Evolutionary conservation across 2,888 invertebrate species (phyloP).

Genomic region (Hedychridium roseum): DNA sequence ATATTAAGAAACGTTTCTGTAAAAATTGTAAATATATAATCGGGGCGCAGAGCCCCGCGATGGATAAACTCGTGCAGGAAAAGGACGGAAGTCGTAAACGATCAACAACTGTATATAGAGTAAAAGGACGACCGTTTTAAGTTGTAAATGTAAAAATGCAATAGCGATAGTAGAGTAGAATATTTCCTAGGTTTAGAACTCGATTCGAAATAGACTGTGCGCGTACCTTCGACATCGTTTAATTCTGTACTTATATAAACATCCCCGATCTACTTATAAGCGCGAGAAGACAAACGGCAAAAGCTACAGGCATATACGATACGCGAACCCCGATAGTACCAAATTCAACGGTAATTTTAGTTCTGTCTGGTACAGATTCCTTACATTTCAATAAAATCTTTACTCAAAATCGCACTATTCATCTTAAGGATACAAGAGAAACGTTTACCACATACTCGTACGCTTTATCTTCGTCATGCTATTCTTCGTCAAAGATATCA

Average conservation of each 20-base stretch:
- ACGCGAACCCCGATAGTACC: slow-evolving; percentile 64
- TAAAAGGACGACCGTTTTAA: slow-evolving; percentile 35
- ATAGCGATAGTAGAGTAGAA: slow-evolving; percentile 34
- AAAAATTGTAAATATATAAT: slow-evolving; percentile 56
- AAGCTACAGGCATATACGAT: slow-evolving; percentile 54
- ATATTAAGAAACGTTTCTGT: slow-evolving; percentile 47
- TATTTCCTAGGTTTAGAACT: slow-evolving; percentile 56
- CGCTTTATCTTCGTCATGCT: too few relatives aligned
- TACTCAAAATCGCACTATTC: too few relatives aligned
- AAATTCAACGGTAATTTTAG: slow-evolving; percentile 64
- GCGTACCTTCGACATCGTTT: slow-evolving; percentile 60
- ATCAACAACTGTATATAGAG: slow-evolving; percentile 46
- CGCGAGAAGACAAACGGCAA: slow-evolving; percentile 36
- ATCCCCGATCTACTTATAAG: slow-evolving; percentile 54
- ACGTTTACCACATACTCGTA: too few relatives aligned
- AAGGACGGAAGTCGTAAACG: slow-evolving; percentile 18
- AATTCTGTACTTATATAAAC: slow-evolving; percentile 62
- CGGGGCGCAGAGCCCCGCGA: slow-evolving; percentile 29
- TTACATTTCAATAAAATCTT: slow-evolving; percentile 64
- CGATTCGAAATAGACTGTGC: slow-evolving; percentile 60
- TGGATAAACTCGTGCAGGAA: slow-evolving; percentile 5
- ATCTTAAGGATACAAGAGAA: too few relatives aligned
- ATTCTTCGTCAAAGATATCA: too few relatives aligned
- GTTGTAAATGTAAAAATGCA: slow-evolving; percentile 45
- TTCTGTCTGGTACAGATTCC: slow-evolving; percentile 65